Percentiles rank a stretch among this genome's conserved stretches.
Conservation (phyloP, 2,113 vertebrate genomes). For the Percopsis transmontana region DNA sequence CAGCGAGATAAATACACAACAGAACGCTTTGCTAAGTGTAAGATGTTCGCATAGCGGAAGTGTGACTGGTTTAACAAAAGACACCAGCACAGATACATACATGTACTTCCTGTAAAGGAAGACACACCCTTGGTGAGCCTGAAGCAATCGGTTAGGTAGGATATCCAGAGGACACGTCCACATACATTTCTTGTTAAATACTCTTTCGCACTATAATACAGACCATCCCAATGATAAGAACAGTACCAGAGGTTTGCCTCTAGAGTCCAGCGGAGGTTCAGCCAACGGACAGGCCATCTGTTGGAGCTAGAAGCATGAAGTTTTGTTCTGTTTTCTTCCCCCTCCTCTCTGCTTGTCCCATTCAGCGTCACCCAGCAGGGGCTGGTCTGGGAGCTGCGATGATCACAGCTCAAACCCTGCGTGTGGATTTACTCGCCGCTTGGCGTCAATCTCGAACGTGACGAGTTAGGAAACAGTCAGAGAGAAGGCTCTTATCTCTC, state of each 20-base stretch:
- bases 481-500: conserved; percentile 69
- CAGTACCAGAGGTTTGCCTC: no score
- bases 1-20: conserved; percentile 78
- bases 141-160: neutral
- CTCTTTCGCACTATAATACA: no score
- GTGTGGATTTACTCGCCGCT: conserved; percentile 57
- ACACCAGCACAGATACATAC: conserved; percentile 33
- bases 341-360: no score
- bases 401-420: conserved; percentile 57
- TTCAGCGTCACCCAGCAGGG: no score
- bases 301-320: no score
- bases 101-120: conserved; percentile 57
- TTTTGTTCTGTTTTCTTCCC: no score
- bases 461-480: conserved; percentile 56
- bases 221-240: no score
- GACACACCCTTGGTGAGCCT: conserved; percentile 43
- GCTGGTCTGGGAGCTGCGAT: conserved; percentile 26
- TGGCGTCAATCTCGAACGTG: conserved; percentile 39
- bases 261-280: no score
- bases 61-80: conserved; percentile 75
- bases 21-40: conserved; percentile 75
- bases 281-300: no score
- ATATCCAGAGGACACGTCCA: no score
- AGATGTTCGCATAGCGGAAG: conserved; percentile 76
- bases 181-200: no score